Evolutionary conservation across 2,888 invertebrate species (phyloP).

Genomic region (Pyrgus malvae): DNA sequence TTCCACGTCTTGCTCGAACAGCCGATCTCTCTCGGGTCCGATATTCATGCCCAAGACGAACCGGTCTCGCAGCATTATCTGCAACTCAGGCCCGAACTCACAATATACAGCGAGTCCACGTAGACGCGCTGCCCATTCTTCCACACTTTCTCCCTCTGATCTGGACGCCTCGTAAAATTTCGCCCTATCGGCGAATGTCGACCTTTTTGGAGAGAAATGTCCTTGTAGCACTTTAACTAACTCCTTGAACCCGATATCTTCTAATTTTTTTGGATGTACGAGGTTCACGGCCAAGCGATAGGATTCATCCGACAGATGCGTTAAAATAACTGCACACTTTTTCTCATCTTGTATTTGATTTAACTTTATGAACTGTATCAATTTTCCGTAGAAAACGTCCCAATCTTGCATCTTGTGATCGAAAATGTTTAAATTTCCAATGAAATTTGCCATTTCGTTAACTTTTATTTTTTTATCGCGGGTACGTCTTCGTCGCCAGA

Average conservation of each 20-base stretch:
- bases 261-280: conserved; percentile 24
- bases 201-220: conserved; percentile 34
- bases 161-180: conserved; percentile 34
- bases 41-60: no score
- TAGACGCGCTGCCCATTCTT: conserved; percentile 34
- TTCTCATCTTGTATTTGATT: conserved; percentile 12
- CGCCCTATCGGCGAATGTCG: conserved; percentile 31
- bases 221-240: conserved; percentile 12
- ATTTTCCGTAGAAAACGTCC: background rate
- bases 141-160: conserved; percentile 26
- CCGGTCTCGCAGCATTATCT: no score
- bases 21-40: no score
- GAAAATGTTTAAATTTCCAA: conserved; percentile 2
- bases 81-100: no score
- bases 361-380: conserved; percentile 27
- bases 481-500: background rate
- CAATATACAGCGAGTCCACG: conserved; percentile 31
- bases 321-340: conserved; percentile 26
- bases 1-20: no score
- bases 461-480: background rate
- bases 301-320: conserved; percentile 31
- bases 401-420: background rate
- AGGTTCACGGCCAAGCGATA: conserved; percentile 29
- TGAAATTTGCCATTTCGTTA: background rate
- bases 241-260: conserved; percentile 9